phyloP scores from a whole-genome alignment of 2,797 vertebrate species.

The Coendou prehensilis region DNA sequence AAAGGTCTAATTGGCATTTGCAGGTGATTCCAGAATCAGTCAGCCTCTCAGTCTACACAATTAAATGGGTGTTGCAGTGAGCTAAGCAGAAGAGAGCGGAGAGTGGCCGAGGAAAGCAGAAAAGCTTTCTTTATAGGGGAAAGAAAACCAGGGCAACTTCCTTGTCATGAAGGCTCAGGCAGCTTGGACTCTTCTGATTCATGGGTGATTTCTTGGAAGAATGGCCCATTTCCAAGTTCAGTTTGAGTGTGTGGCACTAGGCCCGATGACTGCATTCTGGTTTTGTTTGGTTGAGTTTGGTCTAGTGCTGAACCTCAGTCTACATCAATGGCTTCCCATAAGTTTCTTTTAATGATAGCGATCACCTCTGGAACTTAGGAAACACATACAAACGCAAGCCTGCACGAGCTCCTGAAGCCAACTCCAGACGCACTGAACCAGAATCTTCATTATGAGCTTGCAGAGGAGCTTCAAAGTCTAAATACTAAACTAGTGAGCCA shows the following conservation, averaged over 20 bases:
- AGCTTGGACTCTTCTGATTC: not conserved
- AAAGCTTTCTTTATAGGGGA: not conserved
- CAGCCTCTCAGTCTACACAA: not conserved
- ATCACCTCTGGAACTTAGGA: not conserved
- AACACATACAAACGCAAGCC: not conserved
- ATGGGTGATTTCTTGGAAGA: not conserved
- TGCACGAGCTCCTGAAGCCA: not conserved
- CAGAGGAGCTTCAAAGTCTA: not conserved
- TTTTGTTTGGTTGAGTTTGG: not conserved
- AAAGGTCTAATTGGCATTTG: not conserved
- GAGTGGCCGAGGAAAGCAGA: not conserved
- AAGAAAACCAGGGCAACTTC: not conserved
- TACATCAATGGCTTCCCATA: not conserved
- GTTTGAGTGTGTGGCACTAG: not conserved
- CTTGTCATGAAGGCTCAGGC: not conserved
- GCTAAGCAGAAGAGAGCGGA: not conserved
- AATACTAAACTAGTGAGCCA: conserved; percentile 2
- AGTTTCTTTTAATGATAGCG: not conserved
- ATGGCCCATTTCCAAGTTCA: not conserved
- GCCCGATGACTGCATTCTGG: not conserved
- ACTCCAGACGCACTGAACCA: not conserved
- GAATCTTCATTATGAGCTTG: not conserved
- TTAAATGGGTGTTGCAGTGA: not conserved
- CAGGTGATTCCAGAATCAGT: not conserved
- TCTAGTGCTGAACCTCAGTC: not conserved